These are phyloP conservation scores for Microcebus jonahi DNA, from an alignment of 2,113 vertebrate species.

Conservation along the genomic window DNA sequence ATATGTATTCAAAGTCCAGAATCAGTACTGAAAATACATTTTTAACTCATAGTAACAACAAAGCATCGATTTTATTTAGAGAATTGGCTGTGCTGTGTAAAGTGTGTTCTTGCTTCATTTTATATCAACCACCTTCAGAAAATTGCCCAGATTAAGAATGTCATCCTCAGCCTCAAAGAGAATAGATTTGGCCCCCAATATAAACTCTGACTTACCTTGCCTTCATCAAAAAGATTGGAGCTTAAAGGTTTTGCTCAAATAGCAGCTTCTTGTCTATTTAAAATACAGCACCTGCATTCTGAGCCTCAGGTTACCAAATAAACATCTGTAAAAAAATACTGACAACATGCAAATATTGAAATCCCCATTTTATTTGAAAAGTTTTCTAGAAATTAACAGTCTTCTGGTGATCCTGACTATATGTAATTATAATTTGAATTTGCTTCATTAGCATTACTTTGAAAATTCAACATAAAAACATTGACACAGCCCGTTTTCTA, in stretches of 20 bases:
- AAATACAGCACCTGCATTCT: slow-evolving; percentile 55
- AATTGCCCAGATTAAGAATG: slow-evolving; percentile 65
- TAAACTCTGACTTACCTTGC: slow-evolving; percentile 70
- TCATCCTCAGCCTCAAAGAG: slow-evolving; percentile 26
- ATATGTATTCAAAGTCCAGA: slow-evolving; percentile 54
- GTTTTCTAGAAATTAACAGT: slow-evolving; percentile 53
- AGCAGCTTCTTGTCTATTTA: slow-evolving; percentile 70
- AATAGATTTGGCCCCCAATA: slow-evolving; percentile 57
- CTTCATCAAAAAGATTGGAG: slow-evolving; percentile 67
- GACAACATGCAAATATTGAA: slow-evolving; percentile 51
- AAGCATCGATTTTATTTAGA: slow-evolving; percentile 65
- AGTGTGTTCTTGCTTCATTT: slow-evolving; percentile 61
- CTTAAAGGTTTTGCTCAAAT: slow-evolving; percentile 66
- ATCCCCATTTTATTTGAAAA: slow-evolving; percentile 41
- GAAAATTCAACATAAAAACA: slow-evolving; percentile 28
- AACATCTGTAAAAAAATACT: slow-evolving; percentile 60
- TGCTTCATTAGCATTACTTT: slow-evolving; percentile 50
- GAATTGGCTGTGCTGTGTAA: slow-evolving; percentile 53
- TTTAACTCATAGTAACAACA: slow-evolving; percentile 53
- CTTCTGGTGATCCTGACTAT: not conserved
- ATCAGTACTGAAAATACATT: slow-evolving; percentile 71
- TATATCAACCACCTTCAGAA: slow-evolving; percentile 13
- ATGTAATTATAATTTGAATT: slow-evolving; percentile 39
- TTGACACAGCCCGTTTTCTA: not conserved
- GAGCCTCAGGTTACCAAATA: slow-evolving; percentile 68